phyloP scores from a whole-genome alignment of 2,888 invertebrate species.

The Drosophila pseudotakahashii region DNA sequence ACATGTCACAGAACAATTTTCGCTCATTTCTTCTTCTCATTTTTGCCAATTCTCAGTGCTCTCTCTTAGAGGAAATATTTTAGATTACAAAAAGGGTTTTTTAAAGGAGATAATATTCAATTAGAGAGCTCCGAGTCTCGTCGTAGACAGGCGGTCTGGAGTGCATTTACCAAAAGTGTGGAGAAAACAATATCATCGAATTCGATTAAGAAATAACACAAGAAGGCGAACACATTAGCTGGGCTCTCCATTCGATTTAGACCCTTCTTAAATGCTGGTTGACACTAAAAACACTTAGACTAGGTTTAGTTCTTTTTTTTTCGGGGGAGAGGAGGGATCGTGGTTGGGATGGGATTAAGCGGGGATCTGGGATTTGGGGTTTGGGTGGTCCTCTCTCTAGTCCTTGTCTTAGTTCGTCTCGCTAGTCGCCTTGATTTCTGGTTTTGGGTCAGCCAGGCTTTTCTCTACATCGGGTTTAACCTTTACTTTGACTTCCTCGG shows the following conservation, averaged over 20 bases:
- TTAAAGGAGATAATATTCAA: conserved; percentile 8
- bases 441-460: conserved; percentile 32
- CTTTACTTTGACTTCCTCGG: conserved; percentile 38
- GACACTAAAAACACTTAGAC: conserved; percentile 56
- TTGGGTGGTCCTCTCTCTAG: conserved; percentile 38
- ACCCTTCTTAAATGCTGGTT: conserved; percentile 41
- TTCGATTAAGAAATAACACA: conserved; percentile 27
- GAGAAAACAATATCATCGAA: conserved; percentile 7
- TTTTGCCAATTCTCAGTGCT: conserved; percentile 31
- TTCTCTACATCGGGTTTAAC: conserved; percentile 26
- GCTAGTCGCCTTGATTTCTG: conserved; percentile 50
- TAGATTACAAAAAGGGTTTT: conserved; percentile 29
- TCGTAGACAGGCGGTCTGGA: conserved; percentile 61
- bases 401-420: conserved; percentile 52
- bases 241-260: conserved; percentile 35
- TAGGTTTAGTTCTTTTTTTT: conserved; percentile 53
- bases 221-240: conserved; percentile 41
- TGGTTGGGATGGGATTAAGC: conserved; percentile 52
- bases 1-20: conserved; percentile 77
- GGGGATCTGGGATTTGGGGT: conserved; percentile 44
- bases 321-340: conserved; percentile 41
- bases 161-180: conserved; percentile 56
- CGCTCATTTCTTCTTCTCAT: background rate
- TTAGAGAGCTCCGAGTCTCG: conserved; percentile 29
- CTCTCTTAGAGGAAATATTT: conserved; percentile 27